Evolutionary conservation across 2,113 vertebrate genomes (phyloP), one percentile per base, ranked within the genome.

Genomic region (Laticauda laticaudata): DNA sequence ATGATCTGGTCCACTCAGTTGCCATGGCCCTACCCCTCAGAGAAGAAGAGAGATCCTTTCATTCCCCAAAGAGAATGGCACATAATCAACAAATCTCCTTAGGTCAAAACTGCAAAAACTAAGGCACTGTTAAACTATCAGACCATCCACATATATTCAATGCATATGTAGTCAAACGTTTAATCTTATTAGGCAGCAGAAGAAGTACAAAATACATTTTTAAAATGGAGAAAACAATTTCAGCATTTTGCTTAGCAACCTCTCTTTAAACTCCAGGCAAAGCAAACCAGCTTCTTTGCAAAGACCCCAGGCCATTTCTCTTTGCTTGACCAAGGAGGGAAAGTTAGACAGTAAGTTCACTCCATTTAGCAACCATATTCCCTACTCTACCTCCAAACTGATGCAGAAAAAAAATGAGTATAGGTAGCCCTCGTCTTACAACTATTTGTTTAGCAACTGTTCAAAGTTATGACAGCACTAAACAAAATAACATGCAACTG

Each of bases 331-430:
- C 26, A 12, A 21, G 29, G 56, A 23, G 39, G 85, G 81, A 57
- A 92, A 87, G 91, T 64, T 24, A 57, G 56, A 92, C 61, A 87
- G 45, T 57, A 91, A 91, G 55, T 43, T 20, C 85, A 92, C n/a
- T 48, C 29, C 91, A 87, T 61, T 56, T 92, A 45, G 56, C n/a
- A 45, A 23, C 18, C 56, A 24, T 29, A 0, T 61, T 7, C 59
- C 29, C 26, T 51, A 92, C 18, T 92, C 39, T 12, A 54, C 45
- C 29, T 81, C 57, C 29, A 53, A 64, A 26, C 15, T 2, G 90
- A 56, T 10, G 56, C 14, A 23, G 12, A 6, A 20, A 64, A 51
- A 39, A 39, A 20, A 69, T 20, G 39, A 91, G 4, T n/a, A n/a
- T 69, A 69, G 61, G 61, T 69, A n/a, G 61, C 14, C 61, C 29